Evolutionary conservation across 2,113 vertebrate genomes (phyloP).

Genomic region (Eleginops maclovinus): DNA sequence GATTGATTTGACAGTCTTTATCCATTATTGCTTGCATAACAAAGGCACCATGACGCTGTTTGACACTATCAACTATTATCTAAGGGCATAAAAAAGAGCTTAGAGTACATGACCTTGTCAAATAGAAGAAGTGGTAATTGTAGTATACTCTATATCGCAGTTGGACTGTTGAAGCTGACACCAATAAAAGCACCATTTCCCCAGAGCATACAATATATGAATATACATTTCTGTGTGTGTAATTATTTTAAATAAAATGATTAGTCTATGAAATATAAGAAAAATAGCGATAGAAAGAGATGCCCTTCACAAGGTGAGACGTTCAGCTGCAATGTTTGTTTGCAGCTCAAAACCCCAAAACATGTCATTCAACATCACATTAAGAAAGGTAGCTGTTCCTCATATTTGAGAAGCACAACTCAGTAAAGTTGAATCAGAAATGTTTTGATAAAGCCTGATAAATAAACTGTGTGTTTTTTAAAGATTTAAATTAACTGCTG

Average conservation of each 20-base stretch:
- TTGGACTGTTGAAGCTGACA: background rate
- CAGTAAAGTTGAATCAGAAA: background rate
- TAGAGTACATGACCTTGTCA: background rate
- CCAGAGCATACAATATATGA: background rate
- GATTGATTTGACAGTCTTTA: background rate
- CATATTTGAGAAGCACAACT: background rate
- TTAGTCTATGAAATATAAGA: background rate
- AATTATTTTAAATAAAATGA: no score
- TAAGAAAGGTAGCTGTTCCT: background rate
- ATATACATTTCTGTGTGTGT: background rate
- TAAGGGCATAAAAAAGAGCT: background rate
- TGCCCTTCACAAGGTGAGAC: background rate
- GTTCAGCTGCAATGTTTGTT: background rate
- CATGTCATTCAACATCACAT: background rate
- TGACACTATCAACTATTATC: background rate
- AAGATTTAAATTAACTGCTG: background rate
- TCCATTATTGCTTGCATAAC: slow-evolving; percentile 12
- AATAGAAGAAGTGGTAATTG: background rate
- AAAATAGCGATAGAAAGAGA: background rate
- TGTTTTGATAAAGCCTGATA: background rate
- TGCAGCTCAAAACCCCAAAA: background rate
- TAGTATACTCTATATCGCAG: background rate
- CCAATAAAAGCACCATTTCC: background rate
- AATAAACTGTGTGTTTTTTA: slow-evolving; percentile 1
- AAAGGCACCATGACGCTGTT: background rate